Percentiles rank a stretch among this genome's conserved stretches.
phyloP scores from a whole-genome alignment of 2,797 vertebrate species.

The Syndactyla subalaris region DNA sequence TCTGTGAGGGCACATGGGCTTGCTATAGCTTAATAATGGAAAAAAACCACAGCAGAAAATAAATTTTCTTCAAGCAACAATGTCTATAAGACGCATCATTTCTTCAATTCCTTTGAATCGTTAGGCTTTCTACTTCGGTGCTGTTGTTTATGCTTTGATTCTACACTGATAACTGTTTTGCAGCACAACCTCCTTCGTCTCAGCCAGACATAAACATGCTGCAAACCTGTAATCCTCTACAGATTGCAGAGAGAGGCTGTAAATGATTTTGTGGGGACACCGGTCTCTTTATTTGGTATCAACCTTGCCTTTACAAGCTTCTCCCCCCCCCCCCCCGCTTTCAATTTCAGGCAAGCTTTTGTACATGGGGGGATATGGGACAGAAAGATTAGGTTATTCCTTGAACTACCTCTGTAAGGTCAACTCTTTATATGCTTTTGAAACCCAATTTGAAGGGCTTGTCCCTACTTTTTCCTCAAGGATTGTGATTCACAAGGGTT shows the following conservation, averaged over 20 bases:
- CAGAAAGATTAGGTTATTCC: slow-evolving; percentile 70
- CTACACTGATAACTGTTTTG: slow-evolving; percentile 18
- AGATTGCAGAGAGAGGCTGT: slow-evolving; percentile 57
- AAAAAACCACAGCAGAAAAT: background rate
- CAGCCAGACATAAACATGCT: slow-evolving; percentile 45
- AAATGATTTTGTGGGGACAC: slow-evolving; percentile 63
- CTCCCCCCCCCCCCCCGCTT: background rate
- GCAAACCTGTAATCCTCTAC: slow-evolving; percentile 62
- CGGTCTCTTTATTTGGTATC: slow-evolving; percentile 31
- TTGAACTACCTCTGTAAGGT: slow-evolving; percentile 70
- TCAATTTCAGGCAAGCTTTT: slow-evolving; percentile 68
- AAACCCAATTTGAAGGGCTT: slow-evolving; percentile 68
- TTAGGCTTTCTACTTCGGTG: background rate
- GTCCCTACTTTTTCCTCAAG: slow-evolving; percentile 65
- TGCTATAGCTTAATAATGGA: slow-evolving; percentile 30
- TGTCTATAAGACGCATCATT: slow-evolving; percentile 15
- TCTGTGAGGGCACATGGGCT: background rate
- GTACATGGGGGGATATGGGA: slow-evolving; percentile 61
- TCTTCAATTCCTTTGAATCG: background rate
- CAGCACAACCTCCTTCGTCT: slow-evolving; percentile 36
- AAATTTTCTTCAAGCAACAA: slow-evolving; percentile 34
- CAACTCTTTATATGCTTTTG: slow-evolving; percentile 65
- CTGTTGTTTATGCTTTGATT: slow-evolving; percentile 47
- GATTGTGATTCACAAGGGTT: slow-evolving; percentile 66
- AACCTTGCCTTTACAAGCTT: slow-evolving; percentile 42